Conservation (phyloP, 1,140 invertebrate genomes). For the Monomorium pharaonis region DNA sequence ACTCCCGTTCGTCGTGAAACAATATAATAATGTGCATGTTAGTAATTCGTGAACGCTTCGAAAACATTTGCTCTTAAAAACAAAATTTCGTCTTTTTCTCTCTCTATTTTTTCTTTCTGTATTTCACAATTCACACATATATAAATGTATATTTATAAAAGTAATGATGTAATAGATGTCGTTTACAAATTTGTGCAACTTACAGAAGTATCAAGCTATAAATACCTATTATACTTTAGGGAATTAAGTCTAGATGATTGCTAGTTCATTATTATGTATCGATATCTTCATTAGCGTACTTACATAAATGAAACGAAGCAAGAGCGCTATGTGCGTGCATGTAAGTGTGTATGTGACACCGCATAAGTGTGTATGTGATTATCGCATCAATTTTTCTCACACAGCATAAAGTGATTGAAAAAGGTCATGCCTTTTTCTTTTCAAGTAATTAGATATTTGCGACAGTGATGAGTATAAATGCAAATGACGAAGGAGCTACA, state of each 20-base stretch:
- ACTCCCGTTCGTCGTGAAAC: neutral
- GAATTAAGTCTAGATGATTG: slow-evolving; percentile 35
- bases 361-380: neutral
- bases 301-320: slow-evolving; percentile 46
- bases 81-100: neutral
- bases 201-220: slow-evolving; percentile 57
- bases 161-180: slow-evolving; percentile 64
- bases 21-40: neutral
- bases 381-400: slow-evolving; percentile 18
- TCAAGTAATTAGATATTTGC: neutral
- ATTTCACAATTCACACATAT: slow-evolving; percentile 63
- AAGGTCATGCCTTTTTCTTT: neutral
- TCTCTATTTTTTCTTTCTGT: slow-evolving; percentile 19
- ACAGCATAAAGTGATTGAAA: slow-evolving; percentile 17
- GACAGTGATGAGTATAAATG: slow-evolving; percentile 1
- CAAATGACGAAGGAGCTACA: neutral
- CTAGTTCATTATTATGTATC: slow-evolving; percentile 50
- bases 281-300: slow-evolving; percentile 29
- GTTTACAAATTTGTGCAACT: slow-evolving; percentile 69
- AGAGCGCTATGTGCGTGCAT: neutral
- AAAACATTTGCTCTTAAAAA: slow-evolving; percentile 19
- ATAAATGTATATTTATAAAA: slow-evolving; percentile 72
- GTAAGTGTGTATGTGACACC: neutral
- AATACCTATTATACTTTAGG: slow-evolving; percentile 56
- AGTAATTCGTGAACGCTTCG: slow-evolving; percentile 6